phyloP scores from a whole-genome alignment of 1,140 invertebrate genomes.

The Cydia amplana region DNA sequence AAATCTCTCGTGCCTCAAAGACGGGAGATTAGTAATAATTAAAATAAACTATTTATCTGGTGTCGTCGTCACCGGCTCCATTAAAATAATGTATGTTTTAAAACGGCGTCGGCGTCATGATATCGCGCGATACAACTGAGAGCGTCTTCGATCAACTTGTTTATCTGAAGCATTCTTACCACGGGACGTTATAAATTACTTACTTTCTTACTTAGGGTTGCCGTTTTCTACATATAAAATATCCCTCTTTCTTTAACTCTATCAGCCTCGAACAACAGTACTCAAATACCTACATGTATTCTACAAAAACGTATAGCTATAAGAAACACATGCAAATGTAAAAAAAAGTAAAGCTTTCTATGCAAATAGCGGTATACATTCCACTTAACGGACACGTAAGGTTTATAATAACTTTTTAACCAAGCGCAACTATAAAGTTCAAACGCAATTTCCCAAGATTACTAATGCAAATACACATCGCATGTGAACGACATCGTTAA shows the following conservation, averaged over 20 bases:
- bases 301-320: not conserved
- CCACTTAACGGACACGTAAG: not conserved
- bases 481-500: slow-evolving; percentile 37
- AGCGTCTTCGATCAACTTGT: slow-evolving; percentile 55
- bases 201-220: slow-evolving; percentile 43
- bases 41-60: slow-evolving; percentile 38
- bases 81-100: slow-evolving; percentile 58
- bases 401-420: slow-evolving; percentile 8
- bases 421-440: not conserved
- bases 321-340: slow-evolving; percentile 1
- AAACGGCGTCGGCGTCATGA: slow-evolving; percentile 46
- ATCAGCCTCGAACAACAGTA: not conserved
- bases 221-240: slow-evolving; percentile 36
- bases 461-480: slow-evolving; percentile 33
- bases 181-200: slow-evolving; percentile 49
- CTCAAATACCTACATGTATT: slow-evolving; percentile 18
- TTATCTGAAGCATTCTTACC: slow-evolving; percentile 50
- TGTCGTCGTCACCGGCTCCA: slow-evolving; percentile 46
- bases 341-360: not conserved
- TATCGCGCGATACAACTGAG: slow-evolving; percentile 45
- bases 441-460: slow-evolving; percentile 29
- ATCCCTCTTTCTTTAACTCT: not conserved
- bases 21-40: slow-evolving; percentile 25
- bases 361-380: not conserved
- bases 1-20: not conserved